Conservation (phyloP, 1,140 invertebrate species). For the Homalodisca vitripennis region DNA sequence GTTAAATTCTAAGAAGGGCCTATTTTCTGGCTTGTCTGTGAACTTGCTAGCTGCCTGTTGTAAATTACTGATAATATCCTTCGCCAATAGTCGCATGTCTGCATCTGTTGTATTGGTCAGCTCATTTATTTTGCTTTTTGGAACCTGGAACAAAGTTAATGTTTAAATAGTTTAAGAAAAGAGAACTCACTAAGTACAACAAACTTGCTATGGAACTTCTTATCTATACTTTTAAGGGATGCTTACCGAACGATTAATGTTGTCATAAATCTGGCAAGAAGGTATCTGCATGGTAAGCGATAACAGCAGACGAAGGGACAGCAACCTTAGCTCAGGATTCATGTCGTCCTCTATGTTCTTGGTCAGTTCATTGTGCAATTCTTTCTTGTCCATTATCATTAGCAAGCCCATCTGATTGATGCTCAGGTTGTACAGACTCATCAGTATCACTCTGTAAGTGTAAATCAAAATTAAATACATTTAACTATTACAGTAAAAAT, state of each 20-base stretch:
- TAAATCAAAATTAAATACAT: too few species aligned
- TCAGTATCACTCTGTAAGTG: conserved; percentile 46
- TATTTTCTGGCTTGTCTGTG: not conserved
- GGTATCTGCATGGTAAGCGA: conserved; percentile 46
- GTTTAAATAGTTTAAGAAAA: too few species aligned
- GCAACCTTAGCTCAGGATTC: conserved; percentile 41
- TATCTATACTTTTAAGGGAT: too few species aligned
- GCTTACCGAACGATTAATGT: conserved; percentile 39
- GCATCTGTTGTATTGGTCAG: conserved; percentile 33
- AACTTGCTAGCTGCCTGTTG: conserved; percentile 8
- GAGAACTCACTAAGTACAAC: too few species aligned
- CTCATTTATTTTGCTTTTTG: conserved; percentile 41
- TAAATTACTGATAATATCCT: conserved; percentile 3
- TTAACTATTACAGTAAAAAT: too few species aligned
- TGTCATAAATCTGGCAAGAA: conserved; percentile 38
- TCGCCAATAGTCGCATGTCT: conserved; percentile 21
- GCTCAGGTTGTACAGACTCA: conserved; percentile 49
- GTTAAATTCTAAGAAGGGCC: not conserved
- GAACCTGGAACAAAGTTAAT: conserved; percentile 29
- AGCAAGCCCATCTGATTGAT: conserved; percentile 46
- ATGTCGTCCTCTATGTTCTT: conserved; percentile 37
- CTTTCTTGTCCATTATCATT: conserved; percentile 32
- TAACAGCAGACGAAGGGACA: conserved; percentile 45
- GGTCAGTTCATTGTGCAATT: conserved; percentile 37
- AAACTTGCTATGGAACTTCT: too few species aligned